phyloP scores from a whole-genome alignment of 2,888 invertebrate species.

The Diarsia brunnea region DNA sequence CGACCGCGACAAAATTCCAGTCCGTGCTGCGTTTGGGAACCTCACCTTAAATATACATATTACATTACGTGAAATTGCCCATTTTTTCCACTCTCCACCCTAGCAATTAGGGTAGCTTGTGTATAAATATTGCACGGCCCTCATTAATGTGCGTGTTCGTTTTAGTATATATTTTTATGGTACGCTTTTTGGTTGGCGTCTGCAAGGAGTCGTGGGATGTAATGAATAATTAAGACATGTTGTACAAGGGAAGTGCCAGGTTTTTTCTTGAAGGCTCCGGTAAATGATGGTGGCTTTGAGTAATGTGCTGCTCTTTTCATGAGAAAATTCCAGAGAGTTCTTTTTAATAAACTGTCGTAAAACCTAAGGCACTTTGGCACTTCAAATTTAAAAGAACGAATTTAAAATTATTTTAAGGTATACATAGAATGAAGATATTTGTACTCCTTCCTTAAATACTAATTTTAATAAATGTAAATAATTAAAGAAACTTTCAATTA shows the following conservation, averaged over 20 bases:
- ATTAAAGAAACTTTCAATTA: conserved; percentile 11
- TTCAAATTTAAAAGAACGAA: background rate
- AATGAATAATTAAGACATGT: conserved; percentile 89
- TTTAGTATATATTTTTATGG: conserved; percentile 89
- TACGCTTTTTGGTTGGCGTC: conserved; percentile 82
- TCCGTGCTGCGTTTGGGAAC: conserved; percentile 81
- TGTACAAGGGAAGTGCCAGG: conserved; percentile 79
- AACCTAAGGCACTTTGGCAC: background rate
- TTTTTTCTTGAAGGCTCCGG: conserved; percentile 71
- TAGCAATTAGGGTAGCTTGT: conserved; percentile 90
- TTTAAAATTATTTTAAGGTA: background rate
- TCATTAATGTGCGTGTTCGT: conserved; percentile 90
- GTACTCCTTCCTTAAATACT: background rate
- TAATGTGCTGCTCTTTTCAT: conserved; percentile 54
- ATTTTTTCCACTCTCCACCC: conserved; percentile 91
- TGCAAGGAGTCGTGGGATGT: conserved; percentile 83
- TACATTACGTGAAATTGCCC: conserved; percentile 91
- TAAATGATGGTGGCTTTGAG: conserved; percentile 68
- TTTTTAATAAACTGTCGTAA: conserved; percentile 14
- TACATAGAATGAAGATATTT: background rate
- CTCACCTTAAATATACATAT: conserved; percentile 91
- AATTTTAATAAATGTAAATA: background rate
- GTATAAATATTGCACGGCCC: conserved; percentile 91
- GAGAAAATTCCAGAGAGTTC: background rate
- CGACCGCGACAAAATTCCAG: conserved; percentile 87